A percentile compares a stretch with the other conserved stretches of the same genome.
Conservation (phyloP, 2,797 vertebrate species). For the Scolopax rusticola region DNA sequence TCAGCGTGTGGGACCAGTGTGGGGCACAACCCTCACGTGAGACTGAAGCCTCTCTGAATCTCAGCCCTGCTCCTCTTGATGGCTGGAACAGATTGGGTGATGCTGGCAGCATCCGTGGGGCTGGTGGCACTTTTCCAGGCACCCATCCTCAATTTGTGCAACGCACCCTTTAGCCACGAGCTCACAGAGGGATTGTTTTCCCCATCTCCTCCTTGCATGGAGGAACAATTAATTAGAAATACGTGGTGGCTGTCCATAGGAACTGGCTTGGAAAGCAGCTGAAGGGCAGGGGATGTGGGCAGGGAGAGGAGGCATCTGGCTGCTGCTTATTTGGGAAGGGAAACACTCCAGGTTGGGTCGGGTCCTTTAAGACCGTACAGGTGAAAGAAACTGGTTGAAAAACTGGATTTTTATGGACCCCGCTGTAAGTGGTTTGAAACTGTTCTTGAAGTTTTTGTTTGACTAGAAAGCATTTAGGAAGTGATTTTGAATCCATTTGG, state of each 20-base stretch:
- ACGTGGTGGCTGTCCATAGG: not conserved
- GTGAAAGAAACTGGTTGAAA: not conserved
- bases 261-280: not conserved
- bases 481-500: conserved; percentile 50
- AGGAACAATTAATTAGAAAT: not conserved
- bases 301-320: not conserved
- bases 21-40: fast-evolving
- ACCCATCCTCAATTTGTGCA: not conserved
- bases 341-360: fast-evolving
- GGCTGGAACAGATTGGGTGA: not conserved
- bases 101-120: fast-evolving
- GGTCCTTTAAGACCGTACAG: not conserved
- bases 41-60: not conserved
- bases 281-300: not conserved
- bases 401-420: not conserved
- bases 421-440: conserved; percentile 5
- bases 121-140: not conserved
- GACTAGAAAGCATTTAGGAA: conserved; percentile 54
- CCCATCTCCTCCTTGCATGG: not conserved
- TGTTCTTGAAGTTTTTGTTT: conserved; percentile 33
- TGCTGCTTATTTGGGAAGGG: not conserved
- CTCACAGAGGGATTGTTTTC: not conserved
- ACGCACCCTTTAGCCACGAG: not conserved
- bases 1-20: fast-evolving
- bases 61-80: not conserved